Conservation (phyloP, 2,888 invertebrate species). For the Philaethria dido region DNA sequence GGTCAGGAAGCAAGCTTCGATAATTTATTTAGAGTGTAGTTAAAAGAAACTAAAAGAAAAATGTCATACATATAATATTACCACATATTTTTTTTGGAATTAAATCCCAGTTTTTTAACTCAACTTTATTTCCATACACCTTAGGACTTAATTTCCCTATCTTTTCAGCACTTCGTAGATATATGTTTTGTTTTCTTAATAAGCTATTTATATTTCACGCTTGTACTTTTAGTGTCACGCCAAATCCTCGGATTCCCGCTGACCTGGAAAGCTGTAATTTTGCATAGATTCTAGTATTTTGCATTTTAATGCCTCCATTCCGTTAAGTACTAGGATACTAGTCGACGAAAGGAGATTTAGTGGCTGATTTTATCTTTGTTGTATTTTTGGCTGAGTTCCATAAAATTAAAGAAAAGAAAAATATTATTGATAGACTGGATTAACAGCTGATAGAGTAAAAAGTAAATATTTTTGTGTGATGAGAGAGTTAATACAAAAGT, state of each 20-base stretch:
- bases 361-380: slow-evolving; percentile 18
- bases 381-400: background rate
- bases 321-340: slow-evolving; percentile 45
- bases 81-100: too few relatives aligned
- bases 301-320: slow-evolving; percentile 46
- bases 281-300: slow-evolving; percentile 47
- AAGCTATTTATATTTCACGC: slow-evolving; percentile 16
- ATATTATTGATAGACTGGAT: background rate
- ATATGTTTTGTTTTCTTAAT: background rate
- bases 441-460: too few relatives aligned
- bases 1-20: too few relatives aligned
- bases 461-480: too few relatives aligned
- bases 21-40: too few relatives aligned
- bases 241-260: slow-evolving; percentile 45
- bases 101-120: too few relatives aligned
- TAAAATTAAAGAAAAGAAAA: background rate
- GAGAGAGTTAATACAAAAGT: too few relatives aligned
- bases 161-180: background rate
- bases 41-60: too few relatives aligned
- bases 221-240: slow-evolving; percentile 33
- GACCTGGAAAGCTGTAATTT: slow-evolving; percentile 46
- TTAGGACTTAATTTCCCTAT: background rate
- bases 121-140: background rate
- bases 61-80: too few relatives aligned
- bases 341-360: slow-evolving; percentile 28